phyloP scores from a whole-genome alignment of 2,888 invertebrate genomes.

The Nesidiocoris tenuis region DNA sequence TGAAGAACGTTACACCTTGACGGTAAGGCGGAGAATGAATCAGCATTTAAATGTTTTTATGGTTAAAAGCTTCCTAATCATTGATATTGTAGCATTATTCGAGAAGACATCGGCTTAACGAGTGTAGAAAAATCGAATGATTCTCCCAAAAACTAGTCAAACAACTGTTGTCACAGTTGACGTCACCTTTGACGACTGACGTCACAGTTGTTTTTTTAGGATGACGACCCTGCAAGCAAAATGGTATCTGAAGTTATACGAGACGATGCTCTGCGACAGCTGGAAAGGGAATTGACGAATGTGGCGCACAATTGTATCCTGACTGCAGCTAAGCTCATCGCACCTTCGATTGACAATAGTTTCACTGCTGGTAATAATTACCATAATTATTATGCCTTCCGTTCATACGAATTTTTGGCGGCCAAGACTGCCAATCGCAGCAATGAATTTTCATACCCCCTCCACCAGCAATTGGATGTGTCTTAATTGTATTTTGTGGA shows the following conservation, averaged over 20 bases:
- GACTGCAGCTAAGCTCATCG: constrained; percentile 84
- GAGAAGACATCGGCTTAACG: too few species aligned
- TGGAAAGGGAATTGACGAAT: constrained; percentile 68
- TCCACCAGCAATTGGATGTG: not conserved
- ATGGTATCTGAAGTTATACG: constrained; percentile 72
- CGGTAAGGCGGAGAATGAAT: constrained; percentile 53
- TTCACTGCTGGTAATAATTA: constrained; percentile 64
- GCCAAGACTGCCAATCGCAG: too few species aligned
- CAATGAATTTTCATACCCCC: not conserved
- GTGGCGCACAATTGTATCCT: constrained; percentile 80
- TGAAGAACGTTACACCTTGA: constrained; percentile 67
- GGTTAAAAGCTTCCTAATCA: too few species aligned
- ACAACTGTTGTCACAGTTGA: not conserved
- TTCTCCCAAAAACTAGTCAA: too few species aligned
- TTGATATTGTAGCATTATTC: too few species aligned
- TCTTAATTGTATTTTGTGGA: not conserved
- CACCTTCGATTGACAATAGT: constrained; percentile 74
- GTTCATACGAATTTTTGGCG: too few species aligned
- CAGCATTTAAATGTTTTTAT: not conserved
- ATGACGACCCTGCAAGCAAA: constrained; percentile 57
- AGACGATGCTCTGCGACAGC: constrained; percentile 71
- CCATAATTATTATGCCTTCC: not conserved
- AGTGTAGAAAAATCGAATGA: too few species aligned
- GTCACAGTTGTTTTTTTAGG: constrained; percentile 38
- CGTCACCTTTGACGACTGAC: not conserved